Evolutionary conservation across 2,797 vertebrate genomes (phyloP), one percentile per base, ranked within the genome.

Genomic region (Cossypha dichroa): DNA sequence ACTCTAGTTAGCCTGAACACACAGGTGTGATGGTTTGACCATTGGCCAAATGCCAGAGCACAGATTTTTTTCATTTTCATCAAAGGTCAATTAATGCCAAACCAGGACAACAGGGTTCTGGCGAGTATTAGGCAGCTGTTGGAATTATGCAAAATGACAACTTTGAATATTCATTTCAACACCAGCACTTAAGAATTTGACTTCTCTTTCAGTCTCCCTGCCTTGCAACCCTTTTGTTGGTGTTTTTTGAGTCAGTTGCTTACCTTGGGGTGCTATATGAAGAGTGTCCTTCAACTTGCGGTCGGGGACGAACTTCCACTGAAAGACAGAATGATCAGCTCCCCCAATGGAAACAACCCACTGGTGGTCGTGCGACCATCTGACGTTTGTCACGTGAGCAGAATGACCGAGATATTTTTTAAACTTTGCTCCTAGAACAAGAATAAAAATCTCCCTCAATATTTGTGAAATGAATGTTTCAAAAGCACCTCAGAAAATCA

Each of bases 281-380:
- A 99, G 98, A 70, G 98, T 97, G 93, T 99, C 99, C 98, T 99
- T 99, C 68, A 99, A 91, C 92, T 99, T 99, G 88, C 99, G 98
- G 95, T 99, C 99, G 14, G 99, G 98, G 93, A 99, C 98, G 98
- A 99, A 99, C 96, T 99, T 99, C 99, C 99, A 99, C 97, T 99
- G 99, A 96, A 99, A 99, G 96, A 99, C 99, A 48, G 99, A 99
- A 96, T 99, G 99, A 97, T 99, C 99, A 23, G 99, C 99, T 95
- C 99, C 99, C 85, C 99, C 99, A 66, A 99, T 99, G 76, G 99
- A 99, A 97, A 99, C 98, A 88, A 99, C 99, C 99, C 99, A 99
- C 97, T 99, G 99, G 97, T 99, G 99, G 97, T 99, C 99, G 84
- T 99, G 99, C 23, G 99, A 99, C 99, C 99, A 99, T 85, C 99